phyloP scores from a whole-genome alignment of 1,140 invertebrate genomes.

The Drosophila punjabiensis region DNA sequence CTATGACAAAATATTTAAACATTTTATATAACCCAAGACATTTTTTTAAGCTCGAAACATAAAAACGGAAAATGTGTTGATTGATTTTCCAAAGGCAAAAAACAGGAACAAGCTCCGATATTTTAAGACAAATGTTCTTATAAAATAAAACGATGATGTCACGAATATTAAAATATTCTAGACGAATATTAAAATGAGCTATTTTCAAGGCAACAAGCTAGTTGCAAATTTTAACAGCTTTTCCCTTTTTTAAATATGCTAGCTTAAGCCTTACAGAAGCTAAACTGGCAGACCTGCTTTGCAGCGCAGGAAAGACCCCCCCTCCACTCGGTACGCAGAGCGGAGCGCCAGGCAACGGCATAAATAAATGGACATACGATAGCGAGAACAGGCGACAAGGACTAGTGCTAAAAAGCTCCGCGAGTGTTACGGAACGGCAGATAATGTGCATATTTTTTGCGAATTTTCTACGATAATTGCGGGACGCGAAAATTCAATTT shows the following conservation, averaged over 20 bases:
- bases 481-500: slow-evolving; percentile 51
- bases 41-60: no score
- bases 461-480: slow-evolving; percentile 29
- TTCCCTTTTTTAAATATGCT: not conserved
- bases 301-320: slow-evolving; percentile 31
- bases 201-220: not conserved
- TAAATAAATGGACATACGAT: slow-evolving; percentile 28
- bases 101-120: no score
- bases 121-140: no score
- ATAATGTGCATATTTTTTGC: slow-evolving; percentile 7
- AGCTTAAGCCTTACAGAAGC: not conserved
- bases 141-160: no score
- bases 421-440: slow-evolving; percentile 2
- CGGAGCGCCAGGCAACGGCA: slow-evolving; percentile 32
- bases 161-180: not conserved
- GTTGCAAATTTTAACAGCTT: not conserved
- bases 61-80: no score
- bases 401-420: slow-evolving; percentile 8
- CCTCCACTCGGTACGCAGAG: slow-evolving; percentile 35
- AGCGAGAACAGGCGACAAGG: slow-evolving; percentile 10
- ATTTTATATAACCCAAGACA: no score
- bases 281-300: not conserved
- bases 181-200: not conserved
- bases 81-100: no score
- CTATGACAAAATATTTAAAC: no score